Evolutionary conservation across 1,140 invertebrate species (phyloP).

Genomic region (Steinernema khuongi): DNA sequence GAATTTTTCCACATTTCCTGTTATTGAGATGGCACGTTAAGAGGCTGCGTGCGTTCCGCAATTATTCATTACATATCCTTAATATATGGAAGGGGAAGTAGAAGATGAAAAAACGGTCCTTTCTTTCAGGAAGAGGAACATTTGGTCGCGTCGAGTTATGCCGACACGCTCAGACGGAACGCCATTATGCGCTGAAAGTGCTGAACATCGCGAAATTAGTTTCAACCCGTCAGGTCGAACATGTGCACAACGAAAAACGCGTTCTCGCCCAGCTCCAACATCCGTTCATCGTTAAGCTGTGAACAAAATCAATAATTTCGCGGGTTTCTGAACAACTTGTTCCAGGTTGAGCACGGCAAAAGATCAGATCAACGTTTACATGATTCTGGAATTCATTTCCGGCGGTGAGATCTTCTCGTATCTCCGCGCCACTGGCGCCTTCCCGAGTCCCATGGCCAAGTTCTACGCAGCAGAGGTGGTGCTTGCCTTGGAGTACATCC

Average conservation of each 20-base stretch:
- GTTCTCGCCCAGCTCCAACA: constrained; percentile 46
- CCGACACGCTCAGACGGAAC: constrained; percentile 43
- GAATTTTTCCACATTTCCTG: too few relatives aligned
- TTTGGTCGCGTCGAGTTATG: constrained; percentile 54
- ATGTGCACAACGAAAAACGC: constrained; percentile 54
- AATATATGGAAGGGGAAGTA: neutral
- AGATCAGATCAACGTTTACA: constrained; percentile 80
- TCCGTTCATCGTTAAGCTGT: constrained; percentile 57
- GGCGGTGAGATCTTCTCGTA: constrained; percentile 94
- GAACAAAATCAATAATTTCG: neutral
- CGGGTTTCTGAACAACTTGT: constrained; percentile 51
- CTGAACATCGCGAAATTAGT: constrained; percentile 47
- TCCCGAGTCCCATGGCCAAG: constrained; percentile 75
- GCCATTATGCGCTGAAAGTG: constrained; percentile 55
- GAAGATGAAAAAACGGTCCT: constrained; percentile 6
- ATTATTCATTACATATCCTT: constrained; percentile 1
- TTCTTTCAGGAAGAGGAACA: constrained; percentile 50
- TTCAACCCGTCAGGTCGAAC: constrained; percentile 47
- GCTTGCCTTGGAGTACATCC: constrained; percentile 84
- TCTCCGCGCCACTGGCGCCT: constrained; percentile 80
- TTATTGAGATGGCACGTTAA: too few relatives aligned
- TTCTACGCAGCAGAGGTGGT: constrained; percentile 93
- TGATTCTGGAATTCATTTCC: constrained; percentile 87
- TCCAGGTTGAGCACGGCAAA: constrained; percentile 80
- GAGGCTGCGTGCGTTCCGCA: too few relatives aligned